A percentile compares a stretch with the other conserved stretches of the same genome.
phyloP scores from a whole-genome alignment of 2,797 vertebrate genomes.

The Cossypha heuglini region DNA sequence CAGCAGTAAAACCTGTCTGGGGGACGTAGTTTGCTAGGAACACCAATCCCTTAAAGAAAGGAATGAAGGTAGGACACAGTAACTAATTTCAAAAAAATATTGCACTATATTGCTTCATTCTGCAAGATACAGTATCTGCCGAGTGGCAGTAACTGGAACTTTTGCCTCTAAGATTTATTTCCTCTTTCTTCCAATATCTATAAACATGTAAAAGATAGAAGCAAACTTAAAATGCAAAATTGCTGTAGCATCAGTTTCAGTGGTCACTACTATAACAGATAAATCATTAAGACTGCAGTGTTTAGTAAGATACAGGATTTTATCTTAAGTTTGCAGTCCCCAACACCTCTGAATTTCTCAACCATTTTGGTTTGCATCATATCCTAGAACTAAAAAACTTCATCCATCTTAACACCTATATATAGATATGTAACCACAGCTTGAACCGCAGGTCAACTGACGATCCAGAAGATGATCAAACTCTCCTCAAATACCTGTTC shows the following conservation, averaged over 20 bases:
- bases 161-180: neutral
- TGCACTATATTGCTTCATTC: neutral
- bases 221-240: neutral
- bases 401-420: neutral
- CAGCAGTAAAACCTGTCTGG: neutral
- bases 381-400: neutral
- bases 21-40: neutral
- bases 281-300: neutral
- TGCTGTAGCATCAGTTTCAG: neutral
- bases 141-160: neutral
- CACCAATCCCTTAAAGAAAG: neutral
- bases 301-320: neutral
- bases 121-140: neutral
- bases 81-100: neutral
- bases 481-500: neutral
- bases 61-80: neutral
- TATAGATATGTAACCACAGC: neutral
- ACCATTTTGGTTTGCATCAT: neutral
- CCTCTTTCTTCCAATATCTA: neutral
- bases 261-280: neutral
- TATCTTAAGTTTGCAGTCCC: neutral
- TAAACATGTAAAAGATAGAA: neutral
- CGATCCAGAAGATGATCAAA: fast-evolving
- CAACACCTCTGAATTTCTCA: neutral
- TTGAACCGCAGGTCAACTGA: neutral